Conservation (phyloP, 2,113 vertebrate genomes). For the Holacanthus passer region DNA sequence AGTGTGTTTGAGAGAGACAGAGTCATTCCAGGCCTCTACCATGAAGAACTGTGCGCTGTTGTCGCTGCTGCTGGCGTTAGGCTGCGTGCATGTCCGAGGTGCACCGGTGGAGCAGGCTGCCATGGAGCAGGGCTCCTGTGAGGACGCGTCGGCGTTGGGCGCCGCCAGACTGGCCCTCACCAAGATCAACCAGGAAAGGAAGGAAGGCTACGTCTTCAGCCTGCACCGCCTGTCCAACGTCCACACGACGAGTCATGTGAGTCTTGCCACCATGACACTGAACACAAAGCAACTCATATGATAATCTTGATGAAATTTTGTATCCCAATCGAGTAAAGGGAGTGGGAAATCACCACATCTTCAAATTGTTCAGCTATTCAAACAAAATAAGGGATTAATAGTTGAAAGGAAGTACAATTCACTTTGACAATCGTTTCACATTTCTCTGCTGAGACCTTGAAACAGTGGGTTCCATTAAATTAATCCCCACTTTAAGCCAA, state of each 20-base stretch:
- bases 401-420: background rate
- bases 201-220: constrained; percentile 78
- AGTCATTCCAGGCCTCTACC: constrained; percentile 11
- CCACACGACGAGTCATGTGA: constrained; percentile 75
- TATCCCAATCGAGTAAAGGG: background rate
- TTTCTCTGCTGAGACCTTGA: background rate
- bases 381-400: no score
- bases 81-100: constrained; percentile 36
- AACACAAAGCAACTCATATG: background rate
- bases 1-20: constrained; percentile 18
- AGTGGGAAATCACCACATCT: no score
- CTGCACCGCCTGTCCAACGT: constrained; percentile 79
- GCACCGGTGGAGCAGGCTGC: constrained; percentile 53
- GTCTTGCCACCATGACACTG: constrained; percentile 16
- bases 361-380: no score
- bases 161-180: constrained; percentile 73
- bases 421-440: background rate
- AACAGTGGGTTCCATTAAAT: background rate
- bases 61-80: constrained; percentile 63
- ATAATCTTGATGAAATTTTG: no score
- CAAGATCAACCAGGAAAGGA: constrained; percentile 81
- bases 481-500: background rate
- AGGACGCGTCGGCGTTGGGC: constrained; percentile 27
- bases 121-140: constrained; percentile 65
- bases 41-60: constrained; percentile 76